Percentiles rank a stretch among this genome's conserved stretches.
Conservation (phyloP, 2,113 vertebrate genomes). For the Blennius ocellaris region DNA sequence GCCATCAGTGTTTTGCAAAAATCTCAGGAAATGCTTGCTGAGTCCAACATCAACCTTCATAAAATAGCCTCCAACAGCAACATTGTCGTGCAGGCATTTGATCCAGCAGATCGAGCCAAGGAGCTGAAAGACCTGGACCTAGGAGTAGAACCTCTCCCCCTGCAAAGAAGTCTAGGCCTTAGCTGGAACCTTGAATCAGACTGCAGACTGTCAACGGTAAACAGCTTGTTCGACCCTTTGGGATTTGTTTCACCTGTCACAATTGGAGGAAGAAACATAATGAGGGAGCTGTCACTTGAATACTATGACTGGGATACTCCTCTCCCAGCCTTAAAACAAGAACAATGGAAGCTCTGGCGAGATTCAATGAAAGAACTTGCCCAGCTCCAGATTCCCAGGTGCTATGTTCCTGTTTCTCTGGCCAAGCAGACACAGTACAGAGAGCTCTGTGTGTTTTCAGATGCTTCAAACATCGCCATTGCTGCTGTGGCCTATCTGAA, state of each 20-base stretch:
- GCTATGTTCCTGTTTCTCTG: slow-evolving; percentile 1
- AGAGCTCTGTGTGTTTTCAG: not conserved
- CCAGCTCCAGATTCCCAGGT: not conserved
- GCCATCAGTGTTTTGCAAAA: not conserved
- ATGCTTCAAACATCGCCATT: not conserved
- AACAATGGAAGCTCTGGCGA: too few relatives aligned
- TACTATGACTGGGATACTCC: slow-evolving; percentile 19
- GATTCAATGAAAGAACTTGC: not conserved
- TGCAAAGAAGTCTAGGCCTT: too few relatives aligned
- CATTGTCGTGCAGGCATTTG: too few relatives aligned
- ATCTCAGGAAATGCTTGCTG: too few relatives aligned
- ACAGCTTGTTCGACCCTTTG: not conserved
- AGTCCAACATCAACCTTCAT: too few relatives aligned
- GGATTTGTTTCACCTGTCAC: slow-evolving; percentile 3
- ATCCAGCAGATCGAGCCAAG: too few relatives aligned
- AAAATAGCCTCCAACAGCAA: too few relatives aligned
- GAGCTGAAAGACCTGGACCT: too few relatives aligned
- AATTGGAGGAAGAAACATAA: not conserved
- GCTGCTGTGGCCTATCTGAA: not conserved
- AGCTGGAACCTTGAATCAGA: too few relatives aligned
- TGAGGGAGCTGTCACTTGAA: slow-evolving; percentile 3
- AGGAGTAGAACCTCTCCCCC: too few relatives aligned
- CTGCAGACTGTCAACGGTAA: not conserved
- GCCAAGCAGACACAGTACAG: not conserved
- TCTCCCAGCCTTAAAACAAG: not conserved